Evolutionary conservation across 2,888 invertebrate genomes (phyloP), one percentile per base, ranked within the genome.

Genomic region (Erebia ligea): DNA sequence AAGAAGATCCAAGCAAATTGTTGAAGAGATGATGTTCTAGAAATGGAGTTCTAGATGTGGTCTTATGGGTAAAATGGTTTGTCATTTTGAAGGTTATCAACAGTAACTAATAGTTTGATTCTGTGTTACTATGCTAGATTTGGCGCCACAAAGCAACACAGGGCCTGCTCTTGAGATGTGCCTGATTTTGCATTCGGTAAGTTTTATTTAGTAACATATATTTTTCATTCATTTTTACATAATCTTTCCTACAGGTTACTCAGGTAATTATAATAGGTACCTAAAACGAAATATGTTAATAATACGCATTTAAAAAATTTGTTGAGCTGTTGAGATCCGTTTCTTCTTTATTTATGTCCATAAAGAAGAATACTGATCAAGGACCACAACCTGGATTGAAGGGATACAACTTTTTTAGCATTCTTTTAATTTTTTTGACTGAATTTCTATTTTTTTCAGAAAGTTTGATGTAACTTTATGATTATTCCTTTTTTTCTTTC

Each of bases 81-180:
- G 70, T 58, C 70, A 56, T 67, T 61, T 69, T 61, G 58, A 63
- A 56, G 45, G 52, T n/a, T 61, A 40, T 42, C 42, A 48, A 68
- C 57, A 69, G 61, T 72, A 76, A 90, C 90, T 92, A 92, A 92
- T 88, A 81, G 86, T 81, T 86, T 90, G 92, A 92, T 91, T 92
- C 90, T 91, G 84, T 82, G 90, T 90, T 89, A 86, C 89, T 80
- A 87, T 83, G 89, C 78, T 92, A 92, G 92, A 90, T 92, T 79
- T 81, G 81, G 88, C 80, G 82, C 85, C 77, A 76, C 76, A 77
- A 77, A 76, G 77, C 80, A 76, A 75, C 82, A 77, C 77, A 80
- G 77, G 82, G 81, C 79, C 81, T 76, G 78, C 83, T 82, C 79
- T 80, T 75, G 79, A 79, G 81, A 83, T 78, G 77, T 80, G 78